These are phyloP conservation scores for Aleiodes testaceus DNA, from an alignment of 2,888 invertebrate genomes.

Conservation along the genomic window DNA sequence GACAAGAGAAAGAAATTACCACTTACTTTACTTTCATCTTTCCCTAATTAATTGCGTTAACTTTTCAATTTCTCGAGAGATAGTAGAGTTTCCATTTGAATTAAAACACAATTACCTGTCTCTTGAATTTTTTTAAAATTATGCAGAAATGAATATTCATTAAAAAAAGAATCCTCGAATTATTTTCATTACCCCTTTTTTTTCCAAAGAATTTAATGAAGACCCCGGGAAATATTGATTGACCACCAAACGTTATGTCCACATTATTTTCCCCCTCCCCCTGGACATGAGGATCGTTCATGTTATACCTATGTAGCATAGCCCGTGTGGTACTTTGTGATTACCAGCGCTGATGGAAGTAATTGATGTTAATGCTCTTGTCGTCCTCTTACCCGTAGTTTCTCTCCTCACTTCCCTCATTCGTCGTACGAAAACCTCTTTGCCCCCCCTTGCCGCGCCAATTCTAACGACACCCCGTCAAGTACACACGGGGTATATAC, in stretches of 20 bases:
- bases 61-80: too few relatives aligned
- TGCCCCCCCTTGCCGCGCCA: slow-evolving; percentile 5
- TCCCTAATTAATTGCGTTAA: too few relatives aligned
- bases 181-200: not conserved
- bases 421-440: not conserved
- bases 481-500: slow-evolving; percentile 22
- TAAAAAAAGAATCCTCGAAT: not conserved
- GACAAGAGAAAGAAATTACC: not conserved
- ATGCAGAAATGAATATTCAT: too few relatives aligned
- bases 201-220: not conserved
- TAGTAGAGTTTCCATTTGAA: too few relatives aligned
- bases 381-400: slow-evolving; percentile 21
- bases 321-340: slow-evolving; percentile 46
- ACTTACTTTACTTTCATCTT: not conserved
- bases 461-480: slow-evolving; percentile 39
- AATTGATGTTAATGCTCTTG: slow-evolving; percentile 53
- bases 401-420: slow-evolving; percentile 29
- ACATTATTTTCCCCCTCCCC: slow-evolving; percentile 28
- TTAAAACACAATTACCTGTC: too few relatives aligned
- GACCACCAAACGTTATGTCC: slow-evolving; percentile 13
- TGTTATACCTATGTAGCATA: not conserved
- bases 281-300: not conserved
- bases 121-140: too few relatives aligned
- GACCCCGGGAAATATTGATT: not conserved
- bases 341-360: slow-evolving; percentile 52